phyloP scores from a whole-genome alignment of 1,140 invertebrate genomes.

The Ceratoteleas bidentatus region DNA sequence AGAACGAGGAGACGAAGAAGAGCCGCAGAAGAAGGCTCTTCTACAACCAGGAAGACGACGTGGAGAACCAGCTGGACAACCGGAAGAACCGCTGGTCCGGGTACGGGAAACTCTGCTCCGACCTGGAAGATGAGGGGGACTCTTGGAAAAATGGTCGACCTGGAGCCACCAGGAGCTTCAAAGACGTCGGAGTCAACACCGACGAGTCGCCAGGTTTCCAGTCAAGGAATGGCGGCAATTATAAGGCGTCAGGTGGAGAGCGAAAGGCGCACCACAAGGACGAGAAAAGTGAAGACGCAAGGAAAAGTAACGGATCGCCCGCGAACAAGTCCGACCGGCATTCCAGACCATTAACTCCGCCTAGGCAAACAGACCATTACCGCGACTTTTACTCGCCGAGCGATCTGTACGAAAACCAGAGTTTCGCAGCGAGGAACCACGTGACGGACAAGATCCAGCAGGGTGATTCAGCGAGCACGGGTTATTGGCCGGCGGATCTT shows the following conservation, averaged over 20 bases:
- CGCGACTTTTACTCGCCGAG: constrained; percentile 52
- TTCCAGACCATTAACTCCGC: constrained; percentile 73
- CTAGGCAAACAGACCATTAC: constrained; percentile 36
- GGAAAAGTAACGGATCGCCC: constrained; percentile 9
- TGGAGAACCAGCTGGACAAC: constrained; percentile 24
- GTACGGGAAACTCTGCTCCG: neutral
- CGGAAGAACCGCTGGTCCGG: constrained; percentile 2
- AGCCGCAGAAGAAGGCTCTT: constrained; percentile 21
- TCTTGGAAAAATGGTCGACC: constrained; percentile 60
- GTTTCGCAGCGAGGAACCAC: constrained; percentile 64
- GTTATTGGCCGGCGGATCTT: constrained; percentile 17
- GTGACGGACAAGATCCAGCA: neutral
- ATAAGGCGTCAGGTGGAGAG: neutral
- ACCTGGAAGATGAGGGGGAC: constrained; percentile 33
- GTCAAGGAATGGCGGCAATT: neutral
- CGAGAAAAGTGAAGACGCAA: constrained; percentile 19
- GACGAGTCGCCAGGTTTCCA: constrained; percentile 13
- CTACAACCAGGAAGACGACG: constrained; percentile 9
- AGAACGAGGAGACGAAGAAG: constrained; percentile 42
- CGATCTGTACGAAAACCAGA: constrained; percentile 72
- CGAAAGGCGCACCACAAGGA: constrained; percentile 1
- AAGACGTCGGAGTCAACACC: constrained; percentile 49
- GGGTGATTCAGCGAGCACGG: constrained; percentile 4
- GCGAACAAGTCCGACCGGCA: constrained; percentile 68
- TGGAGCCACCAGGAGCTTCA: constrained; percentile 54